Evolutionary conservation across 2,113 vertebrate species (phyloP), one percentile per base, ranked within the genome.

Genomic region (Raja brachyura): DNA sequence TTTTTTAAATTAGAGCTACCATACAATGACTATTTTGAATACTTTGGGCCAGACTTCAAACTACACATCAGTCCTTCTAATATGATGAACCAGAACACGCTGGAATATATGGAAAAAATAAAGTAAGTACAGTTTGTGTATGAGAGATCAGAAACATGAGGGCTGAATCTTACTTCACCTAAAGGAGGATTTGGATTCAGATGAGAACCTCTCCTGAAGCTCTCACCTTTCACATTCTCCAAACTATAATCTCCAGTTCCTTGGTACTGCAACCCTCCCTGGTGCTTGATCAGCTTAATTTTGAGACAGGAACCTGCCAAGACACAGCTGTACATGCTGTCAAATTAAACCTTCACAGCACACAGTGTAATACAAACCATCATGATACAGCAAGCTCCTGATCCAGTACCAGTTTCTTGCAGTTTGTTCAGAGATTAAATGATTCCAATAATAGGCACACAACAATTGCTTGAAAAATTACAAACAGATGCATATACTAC

Each of bases 1-100:
- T 93, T 63, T 77, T 22, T 10, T 31, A 56, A 22, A 7, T 93
- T 73, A 94, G 93, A 94, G 31, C 61, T 94, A 56, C 97, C 97
- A 56, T 97, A 97, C 94, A 97, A 97, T 94, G 97, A 97, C 94
- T 97, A 97, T 93, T 97, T 97, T 93, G 97, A 97, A 90, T 97
- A 97, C 96, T 97, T 97, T 25, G 97, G 97, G 95, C 97, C 97
- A 75, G 97, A 97, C 94, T 97, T 97, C 95, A 97, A 97, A 90
- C 95, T 97, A 93, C 97, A 97, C 94, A 97, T 97, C 95, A 97
- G 97, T 95, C 97, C 97, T 94, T 97, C 97, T 5, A 97, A 97
- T 94, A 97, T 97, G 97, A 97, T 97, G 94, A 97, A 97, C 93
- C 97, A 97, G 94, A 97, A 97, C 93, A 97, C 97, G 93, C 96